Base-by-base conservation (phyloP, 1,140 invertebrate genomes). In the Pseudomyrmex pallidus region DNA sequence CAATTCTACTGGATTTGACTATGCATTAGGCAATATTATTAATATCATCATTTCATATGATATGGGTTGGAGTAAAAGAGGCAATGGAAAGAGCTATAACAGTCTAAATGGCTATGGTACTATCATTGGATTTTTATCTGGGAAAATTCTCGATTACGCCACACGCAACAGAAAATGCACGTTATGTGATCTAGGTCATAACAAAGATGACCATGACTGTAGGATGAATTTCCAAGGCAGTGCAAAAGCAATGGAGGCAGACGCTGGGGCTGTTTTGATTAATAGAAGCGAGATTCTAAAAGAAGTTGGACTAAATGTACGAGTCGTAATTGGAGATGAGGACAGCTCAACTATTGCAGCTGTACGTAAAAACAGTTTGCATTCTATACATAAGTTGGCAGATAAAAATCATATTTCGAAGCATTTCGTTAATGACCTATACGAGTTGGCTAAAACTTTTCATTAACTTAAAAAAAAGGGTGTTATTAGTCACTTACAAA, bases 41-140 rank as follows among this genome's bases (percentile, higher is more conserved):
- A 50, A 50, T 50, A 62, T 62, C 7, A 62, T 62, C 4, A 13
- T 35, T 20, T 35, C 13, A 5, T 62, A 62, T 7, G 22, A 62
- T 62, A 62, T 35, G 22, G 13, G 61, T 35, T 62, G 61, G 61
- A 62, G 61, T 62, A 62, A 62, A 25, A 25, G 22, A 7, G 61
- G 22, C 0, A 17, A 9, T 17, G 22, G 61, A 12, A 20, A 13
- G 13, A 62, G 22, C 7, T 62, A 62, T 62, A 10, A 62, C 13
- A 62, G 59, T 12, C 25, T 62, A 15, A 62, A 62, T 62, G 59
- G 22, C 13, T 62, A 20, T 2, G 59, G 3, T 25, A 22, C 59
- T 4, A 62, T 62, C 4, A 15, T 15, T 4, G 59, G 59, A 9
- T n/a, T 35, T 8, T 25, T 20, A 22, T 25, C 1, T 20, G 22